A percentile compares a stretch with the other conserved stretches of the same genome.
phyloP scores from a whole-genome alignment of 2,888 invertebrate species.

The Melinaea menophilus region DNA sequence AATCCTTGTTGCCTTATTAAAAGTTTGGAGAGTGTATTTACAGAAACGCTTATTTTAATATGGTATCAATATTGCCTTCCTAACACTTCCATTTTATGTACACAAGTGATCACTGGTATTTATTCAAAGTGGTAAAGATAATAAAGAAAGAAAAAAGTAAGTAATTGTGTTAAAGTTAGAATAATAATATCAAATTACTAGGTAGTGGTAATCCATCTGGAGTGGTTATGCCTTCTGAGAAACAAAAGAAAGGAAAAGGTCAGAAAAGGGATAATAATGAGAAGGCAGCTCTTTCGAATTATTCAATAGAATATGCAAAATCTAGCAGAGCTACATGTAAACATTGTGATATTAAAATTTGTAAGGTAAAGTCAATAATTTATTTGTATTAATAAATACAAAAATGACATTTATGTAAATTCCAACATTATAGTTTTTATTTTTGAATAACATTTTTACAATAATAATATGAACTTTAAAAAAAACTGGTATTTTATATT shows the following conservation, averaged over 20 bases:
- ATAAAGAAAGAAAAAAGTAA: not conserved
- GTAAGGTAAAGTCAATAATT: constrained; percentile 76
- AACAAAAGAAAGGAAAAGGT: constrained; percentile 67
- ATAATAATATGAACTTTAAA: too few relatives aligned
- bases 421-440: too few relatives aligned
- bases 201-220: constrained; percentile 41
- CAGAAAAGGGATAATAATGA: constrained; percentile 32
- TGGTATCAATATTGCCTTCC: too few relatives aligned
- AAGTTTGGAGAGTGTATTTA: too few relatives aligned
- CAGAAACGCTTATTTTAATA: too few relatives aligned
- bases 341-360: constrained; percentile 91
- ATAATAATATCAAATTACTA: constrained; percentile 8
- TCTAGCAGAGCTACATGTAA: constrained; percentile 88
- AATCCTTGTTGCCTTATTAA: too few relatives aligned
- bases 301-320: constrained; percentile 90
- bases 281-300: constrained; percentile 71
- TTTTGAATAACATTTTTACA: too few relatives aligned
- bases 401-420: too few relatives aligned
- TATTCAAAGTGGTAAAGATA: not conserved
- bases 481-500: constrained; percentile 28
- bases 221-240: constrained; percentile 70
- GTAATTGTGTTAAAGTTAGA: not conserved
- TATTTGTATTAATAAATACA: not conserved
- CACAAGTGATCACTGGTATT: too few relatives aligned
- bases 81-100: too few relatives aligned